These are phyloP conservation scores for Esox lucius DNA, from an alignment of 2,797 vertebrate genomes.

Conservation along the genomic window DNA sequence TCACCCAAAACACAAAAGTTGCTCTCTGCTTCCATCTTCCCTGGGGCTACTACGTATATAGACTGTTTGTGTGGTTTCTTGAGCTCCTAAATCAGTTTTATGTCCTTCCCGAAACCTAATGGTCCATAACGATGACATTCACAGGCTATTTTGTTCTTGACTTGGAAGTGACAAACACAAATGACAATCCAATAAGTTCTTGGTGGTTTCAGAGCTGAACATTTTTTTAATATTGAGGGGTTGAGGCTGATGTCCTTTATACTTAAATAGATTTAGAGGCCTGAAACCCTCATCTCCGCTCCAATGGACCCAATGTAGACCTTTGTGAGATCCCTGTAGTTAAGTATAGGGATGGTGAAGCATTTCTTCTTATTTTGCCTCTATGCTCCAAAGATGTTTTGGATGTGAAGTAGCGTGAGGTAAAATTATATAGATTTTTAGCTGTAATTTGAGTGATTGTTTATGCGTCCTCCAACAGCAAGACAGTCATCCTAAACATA, in stretches of 20 bases:
- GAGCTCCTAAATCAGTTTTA: conserved; percentile 44
- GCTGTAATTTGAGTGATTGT: no score
- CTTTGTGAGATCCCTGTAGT: no score
- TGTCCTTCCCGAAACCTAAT: conserved; percentile 40
- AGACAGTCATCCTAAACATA: no score
- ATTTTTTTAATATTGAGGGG: neutral
- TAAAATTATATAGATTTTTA: no score
- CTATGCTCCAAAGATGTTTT: no score
- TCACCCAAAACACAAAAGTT: conserved; percentile 46
- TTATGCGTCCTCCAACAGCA: no score
- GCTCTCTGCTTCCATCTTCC: conserved; percentile 52
- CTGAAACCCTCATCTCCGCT: neutral
- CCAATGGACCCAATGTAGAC: no score
- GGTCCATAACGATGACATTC: conserved; percentile 25
- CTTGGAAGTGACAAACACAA: conserved; percentile 16
- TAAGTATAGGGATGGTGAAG: no score
- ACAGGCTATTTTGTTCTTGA: conserved; percentile 24
- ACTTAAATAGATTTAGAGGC: neutral
- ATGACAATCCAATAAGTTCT: conserved; percentile 14
- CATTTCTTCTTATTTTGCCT: no score
- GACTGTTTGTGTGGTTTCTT: conserved; percentile 43
- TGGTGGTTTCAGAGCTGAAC: neutral
- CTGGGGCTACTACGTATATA: conserved; percentile 35
- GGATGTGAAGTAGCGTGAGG: no score
- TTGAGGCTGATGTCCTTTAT: neutral